A percentile compares a stretch with the other conserved stretches of the same genome.
Evolutionary conservation across 2,888 invertebrate species (phyloP).

Genomic region (Nemurella pictetii): DNA sequence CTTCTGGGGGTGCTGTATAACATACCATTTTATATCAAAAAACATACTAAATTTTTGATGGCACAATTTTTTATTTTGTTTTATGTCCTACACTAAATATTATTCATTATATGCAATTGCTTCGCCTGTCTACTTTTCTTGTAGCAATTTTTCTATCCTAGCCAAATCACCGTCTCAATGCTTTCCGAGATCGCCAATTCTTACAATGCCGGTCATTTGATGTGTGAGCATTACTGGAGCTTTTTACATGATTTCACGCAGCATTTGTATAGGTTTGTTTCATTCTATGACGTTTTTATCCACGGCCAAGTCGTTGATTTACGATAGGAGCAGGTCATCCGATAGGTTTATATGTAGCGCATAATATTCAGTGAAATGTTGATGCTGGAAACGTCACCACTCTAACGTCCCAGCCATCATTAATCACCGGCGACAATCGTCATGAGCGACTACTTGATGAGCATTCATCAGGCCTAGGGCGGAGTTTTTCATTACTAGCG

Average conservation of each 20-base stretch:
- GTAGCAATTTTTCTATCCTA: no score
- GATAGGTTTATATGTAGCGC: neutral
- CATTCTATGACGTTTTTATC: no score
- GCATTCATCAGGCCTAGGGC: conserved; percentile 23
- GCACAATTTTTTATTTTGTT: neutral
- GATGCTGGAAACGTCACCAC: neutral
- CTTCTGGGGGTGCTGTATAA: neutral
- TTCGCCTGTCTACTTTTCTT: neutral
- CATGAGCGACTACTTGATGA: neutral
- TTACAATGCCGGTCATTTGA: no score
- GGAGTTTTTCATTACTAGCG: conserved; percentile 29
- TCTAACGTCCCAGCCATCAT: neutral
- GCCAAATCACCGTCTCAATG: no score
- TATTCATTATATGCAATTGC: neutral
- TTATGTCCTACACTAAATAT: neutral
- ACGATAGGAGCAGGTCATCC: neutral
- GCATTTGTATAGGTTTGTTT: no score
- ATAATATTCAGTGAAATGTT: neutral
- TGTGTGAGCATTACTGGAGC: no score
- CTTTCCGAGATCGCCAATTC: no score
- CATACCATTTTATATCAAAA: neutral
- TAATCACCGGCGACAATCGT: neutral
- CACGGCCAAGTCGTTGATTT: no score
- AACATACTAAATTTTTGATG: neutral
- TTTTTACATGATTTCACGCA: no score